These are phyloP conservation scores for Linurgus olivaceus DNA, from an alignment of 2,797 vertebrate genomes.

Conservation along the genomic window DNA sequence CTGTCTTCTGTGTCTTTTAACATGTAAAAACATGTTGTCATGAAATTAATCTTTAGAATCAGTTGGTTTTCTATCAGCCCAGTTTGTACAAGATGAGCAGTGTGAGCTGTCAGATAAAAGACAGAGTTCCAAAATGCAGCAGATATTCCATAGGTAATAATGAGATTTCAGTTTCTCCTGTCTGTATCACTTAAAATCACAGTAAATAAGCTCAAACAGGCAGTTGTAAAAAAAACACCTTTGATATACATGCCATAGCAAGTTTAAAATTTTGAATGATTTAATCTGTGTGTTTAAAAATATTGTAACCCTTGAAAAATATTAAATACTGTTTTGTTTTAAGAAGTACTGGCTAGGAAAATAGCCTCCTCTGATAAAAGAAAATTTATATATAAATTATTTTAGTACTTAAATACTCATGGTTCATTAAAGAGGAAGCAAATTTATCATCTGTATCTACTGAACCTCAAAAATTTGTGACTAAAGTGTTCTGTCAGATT, in stretches of 20 bases:
- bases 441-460: not conserved
- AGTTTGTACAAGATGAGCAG: not conserved
- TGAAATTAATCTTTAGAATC: conserved; percentile 7
- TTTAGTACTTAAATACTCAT: not conserved
- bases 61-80: not conserved
- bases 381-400: not conserved
- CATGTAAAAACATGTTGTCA: not conserved
- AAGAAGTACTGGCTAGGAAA: not conserved
- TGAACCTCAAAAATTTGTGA: not conserved
- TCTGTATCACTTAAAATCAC: conserved; percentile 35
- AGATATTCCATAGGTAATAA: not conserved
- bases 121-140: not conserved
- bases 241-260: not conserved
- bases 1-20: not conserved
- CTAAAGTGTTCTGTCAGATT: not conserved
- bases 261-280: not conserved
- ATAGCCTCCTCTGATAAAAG: not conserved
- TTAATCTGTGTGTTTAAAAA: not conserved
- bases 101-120: conserved; percentile 1
- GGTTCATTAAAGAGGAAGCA: not conserved
- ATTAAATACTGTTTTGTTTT: not conserved
- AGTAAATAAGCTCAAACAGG: conserved; percentile 1
- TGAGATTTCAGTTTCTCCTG: not conserved
- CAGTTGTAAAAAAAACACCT: not conserved
- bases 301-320: not conserved